phyloP scores from a whole-genome alignment of 2,888 invertebrate genomes.

The Eubasilissa splendida region DNA sequence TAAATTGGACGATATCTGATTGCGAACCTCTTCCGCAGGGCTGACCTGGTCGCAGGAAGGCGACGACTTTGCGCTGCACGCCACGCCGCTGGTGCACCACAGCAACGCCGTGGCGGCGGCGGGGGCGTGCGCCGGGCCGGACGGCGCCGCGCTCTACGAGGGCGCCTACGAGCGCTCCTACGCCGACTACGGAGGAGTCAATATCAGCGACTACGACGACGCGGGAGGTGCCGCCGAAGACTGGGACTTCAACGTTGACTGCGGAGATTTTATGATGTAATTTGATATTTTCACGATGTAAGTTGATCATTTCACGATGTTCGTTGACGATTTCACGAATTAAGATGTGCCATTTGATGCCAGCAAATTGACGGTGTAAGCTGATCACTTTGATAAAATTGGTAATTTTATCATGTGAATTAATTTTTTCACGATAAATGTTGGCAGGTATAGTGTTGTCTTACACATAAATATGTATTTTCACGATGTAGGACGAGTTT shows the following conservation, averaged over 20 bases:
- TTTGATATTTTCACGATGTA: no score
- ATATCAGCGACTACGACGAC: constrained; percentile 68
- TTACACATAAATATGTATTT: no score
- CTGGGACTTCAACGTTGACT: constrained; percentile 81
- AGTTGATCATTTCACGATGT: no score
- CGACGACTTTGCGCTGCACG: constrained; percentile 78
- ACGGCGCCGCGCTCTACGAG: constrained; percentile 75
- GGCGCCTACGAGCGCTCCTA: constrained; percentile 75
- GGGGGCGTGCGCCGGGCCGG: constrained; percentile 71
- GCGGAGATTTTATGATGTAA: constrained; percentile 82
- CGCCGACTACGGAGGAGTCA: constrained; percentile 70
- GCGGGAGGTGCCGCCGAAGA: constrained; percentile 71
- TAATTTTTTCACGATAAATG: no score
- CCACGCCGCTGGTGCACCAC: constrained; percentile 77
- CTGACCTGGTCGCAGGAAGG: constrained; percentile 79
- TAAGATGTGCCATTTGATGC: no score
- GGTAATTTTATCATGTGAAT: no score
- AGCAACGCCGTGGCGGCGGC: constrained; percentile 75
- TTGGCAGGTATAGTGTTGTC: no score
- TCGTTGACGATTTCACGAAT: no score
- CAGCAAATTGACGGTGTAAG: no score
- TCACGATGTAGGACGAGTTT: no score
- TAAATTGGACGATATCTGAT: background rate
- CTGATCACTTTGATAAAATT: no score
- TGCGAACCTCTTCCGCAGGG: constrained; percentile 64